A percentile compares a stretch with the other conserved stretches of the same genome.
These are phyloP conservation scores for Pollenia amentaria DNA, from an alignment of 2,888 invertebrate genomes.

Conservation along the genomic window DNA sequence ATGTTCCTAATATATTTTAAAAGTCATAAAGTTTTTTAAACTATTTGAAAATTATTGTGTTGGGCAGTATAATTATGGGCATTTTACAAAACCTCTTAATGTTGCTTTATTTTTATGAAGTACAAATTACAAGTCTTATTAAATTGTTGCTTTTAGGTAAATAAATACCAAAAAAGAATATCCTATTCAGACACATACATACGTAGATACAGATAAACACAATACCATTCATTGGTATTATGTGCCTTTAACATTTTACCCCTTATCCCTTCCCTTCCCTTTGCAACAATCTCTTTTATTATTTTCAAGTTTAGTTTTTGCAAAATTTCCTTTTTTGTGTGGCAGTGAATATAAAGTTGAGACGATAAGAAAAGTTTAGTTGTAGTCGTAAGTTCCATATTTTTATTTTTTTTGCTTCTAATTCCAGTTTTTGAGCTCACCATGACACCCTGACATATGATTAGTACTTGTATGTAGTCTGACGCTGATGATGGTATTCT, in stretches of 20 bases:
- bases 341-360: conserved; percentile 65
- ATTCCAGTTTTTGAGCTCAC: conserved; percentile 59
- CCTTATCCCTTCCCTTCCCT: conserved; percentile 8
- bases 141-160: conserved; percentile 48
- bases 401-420: not conserved
- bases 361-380: conserved; percentile 65
- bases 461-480: conserved; percentile 70
- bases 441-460: conserved; percentile 73
- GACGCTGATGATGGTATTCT: conserved; percentile 72
- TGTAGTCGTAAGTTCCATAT: conserved; percentile 5
- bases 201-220: not conserved
- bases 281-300: conserved; percentile 30
- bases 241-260: conserved; percentile 18
- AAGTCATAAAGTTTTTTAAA: conserved; percentile 8
- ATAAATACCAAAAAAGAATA: conserved; percentile 39
- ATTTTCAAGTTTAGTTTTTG: conserved; percentile 55
- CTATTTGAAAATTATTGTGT: conserved; percentile 35
- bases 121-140: conserved; percentile 58
- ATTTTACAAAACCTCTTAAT: conserved; percentile 15
- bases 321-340: conserved; percentile 18
- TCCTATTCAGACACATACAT: not conserved
- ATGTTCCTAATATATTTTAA: not conserved
- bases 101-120: conserved; percentile 16
- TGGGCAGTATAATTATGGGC: conserved; percentile 14
- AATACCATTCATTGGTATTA: conserved; percentile 10